Conservation (phyloP, 2,888 invertebrate species). For the Mesoligia furuncula region DNA sequence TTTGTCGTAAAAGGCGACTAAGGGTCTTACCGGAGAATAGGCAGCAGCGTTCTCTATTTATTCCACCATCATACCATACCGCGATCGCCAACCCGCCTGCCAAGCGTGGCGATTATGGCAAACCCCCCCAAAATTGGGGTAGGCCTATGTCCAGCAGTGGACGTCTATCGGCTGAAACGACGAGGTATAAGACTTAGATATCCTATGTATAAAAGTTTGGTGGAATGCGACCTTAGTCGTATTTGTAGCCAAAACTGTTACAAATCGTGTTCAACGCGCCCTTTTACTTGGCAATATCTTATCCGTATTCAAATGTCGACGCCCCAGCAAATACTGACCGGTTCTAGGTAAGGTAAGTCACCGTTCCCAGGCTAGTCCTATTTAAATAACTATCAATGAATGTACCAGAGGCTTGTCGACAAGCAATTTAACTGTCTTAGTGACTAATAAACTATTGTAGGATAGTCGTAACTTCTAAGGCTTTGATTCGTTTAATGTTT, state of each 20-base stretch:
- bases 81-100: too few relatives aligned
- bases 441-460: slow-evolving; percentile 13
- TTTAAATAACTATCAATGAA: slow-evolving; percentile 48
- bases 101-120: too few relatives aligned
- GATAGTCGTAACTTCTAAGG: background rate
- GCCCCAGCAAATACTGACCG: slow-evolving; percentile 68
- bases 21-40: too few relatives aligned
- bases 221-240: background rate
- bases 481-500: background rate
- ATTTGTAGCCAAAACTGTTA: slow-evolving; percentile 18
- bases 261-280: slow-evolving; percentile 47
- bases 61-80: too few relatives aligned
- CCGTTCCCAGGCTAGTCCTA: slow-evolving; percentile 45
- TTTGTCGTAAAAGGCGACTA: too few relatives aligned
- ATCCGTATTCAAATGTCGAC: slow-evolving; percentile 65
- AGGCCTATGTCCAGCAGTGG: too few relatives aligned
- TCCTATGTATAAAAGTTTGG: too few relatives aligned
- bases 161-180: too few relatives aligned
- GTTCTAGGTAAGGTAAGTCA: slow-evolving; percentile 59
- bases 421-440: slow-evolving; percentile 29
- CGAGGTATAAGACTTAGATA: too few relatives aligned
- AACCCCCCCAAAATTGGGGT: too few relatives aligned
- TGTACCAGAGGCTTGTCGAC: background rate
- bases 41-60: too few relatives aligned
- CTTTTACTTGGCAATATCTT: slow-evolving; percentile 51